phyloP scores from a whole-genome alignment of 2,888 invertebrate genomes.

The Zele albiditarsus region DNA sequence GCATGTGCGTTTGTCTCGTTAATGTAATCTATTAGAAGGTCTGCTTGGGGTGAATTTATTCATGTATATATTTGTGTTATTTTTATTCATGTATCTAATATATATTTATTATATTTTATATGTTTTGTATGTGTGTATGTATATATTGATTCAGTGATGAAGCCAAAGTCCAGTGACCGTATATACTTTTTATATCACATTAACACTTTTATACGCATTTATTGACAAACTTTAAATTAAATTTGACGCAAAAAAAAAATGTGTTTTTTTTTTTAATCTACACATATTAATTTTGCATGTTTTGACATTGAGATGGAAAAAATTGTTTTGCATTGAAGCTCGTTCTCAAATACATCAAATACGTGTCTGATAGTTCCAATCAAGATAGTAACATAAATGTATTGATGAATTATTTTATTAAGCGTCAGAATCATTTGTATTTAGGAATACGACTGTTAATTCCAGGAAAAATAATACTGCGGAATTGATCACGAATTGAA shows the following conservation, averaged over 20 bases:
- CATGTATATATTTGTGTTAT: not conserved
- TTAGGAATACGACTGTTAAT: too few species aligned
- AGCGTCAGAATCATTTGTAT: too few species aligned
- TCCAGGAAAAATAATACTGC: too few species aligned
- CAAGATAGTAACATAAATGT: too few species aligned
- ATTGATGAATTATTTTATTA: too few species aligned
- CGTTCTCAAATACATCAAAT: too few species aligned
- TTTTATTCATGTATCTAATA: not conserved
- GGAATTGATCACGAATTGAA: too few species aligned
- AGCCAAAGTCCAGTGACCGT: slow-evolving; percentile 41
- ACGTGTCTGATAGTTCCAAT: too few species aligned
- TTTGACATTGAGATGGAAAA: too few species aligned
- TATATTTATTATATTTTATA: not conserved
- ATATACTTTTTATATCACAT: slow-evolving; percentile 12
- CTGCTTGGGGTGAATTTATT: not conserved
- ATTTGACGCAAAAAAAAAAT: not conserved
- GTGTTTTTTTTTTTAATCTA: too few species aligned
- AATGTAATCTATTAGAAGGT: not conserved
- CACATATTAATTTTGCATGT: too few species aligned
- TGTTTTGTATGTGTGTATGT: not conserved
- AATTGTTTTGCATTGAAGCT: too few species aligned
- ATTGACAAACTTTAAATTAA: not conserved
- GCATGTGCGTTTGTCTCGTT: not conserved
- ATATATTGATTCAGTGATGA: slow-evolving; percentile 26
- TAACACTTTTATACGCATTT: not conserved